Evolutionary conservation across 2,797 vertebrate species (phyloP), one percentile per base, ranked within the genome.

Genomic region (Neoniphon sammara): DNA sequence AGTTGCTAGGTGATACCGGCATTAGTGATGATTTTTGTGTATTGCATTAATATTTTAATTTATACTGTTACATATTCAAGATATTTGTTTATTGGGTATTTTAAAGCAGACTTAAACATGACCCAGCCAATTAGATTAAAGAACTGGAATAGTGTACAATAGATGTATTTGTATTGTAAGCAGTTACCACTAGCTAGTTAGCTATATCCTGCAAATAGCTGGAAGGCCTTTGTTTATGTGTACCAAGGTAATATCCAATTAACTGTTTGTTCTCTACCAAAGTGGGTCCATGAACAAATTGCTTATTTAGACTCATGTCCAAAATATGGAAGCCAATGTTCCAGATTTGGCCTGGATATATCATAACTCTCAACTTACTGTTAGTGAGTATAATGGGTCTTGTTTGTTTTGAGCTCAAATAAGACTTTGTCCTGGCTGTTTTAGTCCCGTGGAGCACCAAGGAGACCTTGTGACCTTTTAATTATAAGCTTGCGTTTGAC

Each of bases 241-340:
- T 58, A 25, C 57, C 60, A 65, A 57, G 60, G 73, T 67, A 58
- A 63, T 5, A 61, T 60, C 65, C 65, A 81, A 74, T 85, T 63
- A 68, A 59, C 68, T 60, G 25, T 60, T 18, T 53, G 52, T 25
- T 44, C 54, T 66, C 42, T 7, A 7, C 36, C 3, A 59, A 20
- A 64, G 73, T 65, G 36, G 81, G 49, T 3, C 55, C 56, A 11
- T 21, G 53, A 57, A 56, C 31, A 80, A 78, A 81, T 67, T 76
- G 57, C 66, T 81, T 75, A 49, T 82, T 83, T 84, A 21, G 77
- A 67, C 25, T 21, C 7, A 12, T 53, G 21, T 74, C 9, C 17
- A 5, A 21, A 42, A 42, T 53, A 53, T 56, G 18, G 49, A 73
- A 73, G 55, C 12, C 12, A 68, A 11, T 70, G 46, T 58, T 68